Evolutionary conservation across 2,113 vertebrate genomes (phyloP).

Genomic region (human): DNA sequence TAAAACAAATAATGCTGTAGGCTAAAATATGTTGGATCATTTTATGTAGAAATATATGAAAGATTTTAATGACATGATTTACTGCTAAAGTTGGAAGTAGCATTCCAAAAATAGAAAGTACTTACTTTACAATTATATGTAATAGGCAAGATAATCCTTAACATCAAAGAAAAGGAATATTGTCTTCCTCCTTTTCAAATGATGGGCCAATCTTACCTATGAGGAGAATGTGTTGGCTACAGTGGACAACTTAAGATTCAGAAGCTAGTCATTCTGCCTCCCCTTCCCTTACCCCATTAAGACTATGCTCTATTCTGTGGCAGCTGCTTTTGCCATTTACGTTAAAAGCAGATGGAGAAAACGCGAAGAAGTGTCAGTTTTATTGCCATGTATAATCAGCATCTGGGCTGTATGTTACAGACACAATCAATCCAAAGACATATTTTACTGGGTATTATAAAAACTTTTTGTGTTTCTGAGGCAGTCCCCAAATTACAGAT

Average conservation of each 20-base stretch:
- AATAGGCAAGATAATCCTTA: slow-evolving; percentile 63
- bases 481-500: slow-evolving; percentile 51
- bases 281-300: slow-evolving; percentile 50
- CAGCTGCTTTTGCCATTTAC: slow-evolving; percentile 85
- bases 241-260: slow-evolving; percentile 60
- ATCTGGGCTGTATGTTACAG: slow-evolving; percentile 81
- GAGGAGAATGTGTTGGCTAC: slow-evolving; percentile 58
- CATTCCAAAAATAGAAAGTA: slow-evolving; percentile 37
- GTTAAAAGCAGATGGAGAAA: slow-evolving; percentile 84
- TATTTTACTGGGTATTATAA: slow-evolving; percentile 69
- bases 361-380: slow-evolving; percentile 83
- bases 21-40: slow-evolving; percentile 62
- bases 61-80: slow-evolving; percentile 63
- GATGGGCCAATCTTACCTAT: slow-evolving; percentile 26
- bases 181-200: slow-evolving; percentile 57
- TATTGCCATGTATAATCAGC: slow-evolving; percentile 84
- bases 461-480: slow-evolving; percentile 70
- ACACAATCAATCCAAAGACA: slow-evolving; percentile 66
- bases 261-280: slow-evolving; percentile 64
- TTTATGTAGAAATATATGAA: slow-evolving; percentile 48
- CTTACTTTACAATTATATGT: slow-evolving; percentile 53
- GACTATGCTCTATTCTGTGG: slow-evolving; percentile 75
- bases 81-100: slow-evolving; percentile 46
- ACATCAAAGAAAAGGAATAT: slow-evolving; percentile 36
- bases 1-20: slow-evolving; percentile 1